Percentiles rank a stretch among this genome's conserved stretches.
Evolutionary conservation across 2,888 invertebrate genomes (phyloP).

Genomic region (Standfussiana lucernea): DNA sequence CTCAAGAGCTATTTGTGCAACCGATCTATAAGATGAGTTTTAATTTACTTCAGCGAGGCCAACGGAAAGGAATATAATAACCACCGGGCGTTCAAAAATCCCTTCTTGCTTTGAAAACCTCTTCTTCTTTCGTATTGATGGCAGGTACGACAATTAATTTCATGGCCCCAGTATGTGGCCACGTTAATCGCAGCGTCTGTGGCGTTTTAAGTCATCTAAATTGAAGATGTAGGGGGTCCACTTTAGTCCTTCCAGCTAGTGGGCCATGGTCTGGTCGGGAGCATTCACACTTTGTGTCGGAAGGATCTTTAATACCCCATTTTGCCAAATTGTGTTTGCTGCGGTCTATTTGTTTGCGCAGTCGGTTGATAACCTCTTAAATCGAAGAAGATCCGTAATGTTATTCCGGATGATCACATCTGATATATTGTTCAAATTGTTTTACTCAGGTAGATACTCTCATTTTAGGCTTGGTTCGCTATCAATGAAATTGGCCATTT

Average conservation of each 20-base stretch:
- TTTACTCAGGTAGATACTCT: no score
- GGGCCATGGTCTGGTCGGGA: background rate
- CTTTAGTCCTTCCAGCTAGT: background rate
- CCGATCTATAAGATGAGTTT: conserved; percentile 14
- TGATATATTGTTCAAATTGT: background rate
- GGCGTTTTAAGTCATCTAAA: background rate
- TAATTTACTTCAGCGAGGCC: background rate
- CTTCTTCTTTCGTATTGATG: background rate
- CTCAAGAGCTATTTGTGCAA: conserved; percentile 18
- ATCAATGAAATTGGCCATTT: background rate
- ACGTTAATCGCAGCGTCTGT: background rate
- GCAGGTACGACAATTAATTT: no score
- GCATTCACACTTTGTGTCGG: background rate
- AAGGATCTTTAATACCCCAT: background rate
- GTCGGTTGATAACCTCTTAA: background rate
- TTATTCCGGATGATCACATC: background rate
- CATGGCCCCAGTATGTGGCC: background rate
- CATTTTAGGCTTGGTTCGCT: background rate
- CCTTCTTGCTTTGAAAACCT: background rate
- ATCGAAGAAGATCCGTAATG: background rate
- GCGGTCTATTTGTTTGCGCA: background rate
- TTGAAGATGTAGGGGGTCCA: background rate
- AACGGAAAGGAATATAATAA: background rate
- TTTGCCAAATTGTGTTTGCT: background rate
- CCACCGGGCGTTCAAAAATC: background rate